Percentiles rank a stretch among this genome's conserved stretches.
Evolutionary conservation across 1,140 invertebrate genomes (phyloP).

Genomic region (Danaus plexippus): DNA sequence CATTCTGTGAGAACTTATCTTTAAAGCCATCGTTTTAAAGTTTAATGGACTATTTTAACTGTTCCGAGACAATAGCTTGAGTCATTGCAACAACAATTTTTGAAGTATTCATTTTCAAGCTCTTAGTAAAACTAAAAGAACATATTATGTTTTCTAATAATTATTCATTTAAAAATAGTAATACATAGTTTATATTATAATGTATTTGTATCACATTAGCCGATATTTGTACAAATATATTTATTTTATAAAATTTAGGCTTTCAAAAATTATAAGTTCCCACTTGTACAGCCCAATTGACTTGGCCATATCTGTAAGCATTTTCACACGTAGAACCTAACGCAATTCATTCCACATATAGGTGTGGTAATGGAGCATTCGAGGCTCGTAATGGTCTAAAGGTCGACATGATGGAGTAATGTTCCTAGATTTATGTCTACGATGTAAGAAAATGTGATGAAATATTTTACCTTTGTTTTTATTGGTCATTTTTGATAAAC

Average conservation of each 20-base stretch:
- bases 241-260: too few relatives aligned
- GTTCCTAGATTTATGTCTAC: constrained; percentile 16
- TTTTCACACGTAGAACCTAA: constrained; percentile 17
- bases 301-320: constrained; percentile 8
- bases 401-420: constrained; percentile 12
- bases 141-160: too few relatives aligned
- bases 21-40: constrained; percentile 21
- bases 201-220: too few relatives aligned
- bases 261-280: background rate
- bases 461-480: background rate
- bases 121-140: too few relatives aligned
- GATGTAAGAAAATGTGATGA: constrained; percentile 12
- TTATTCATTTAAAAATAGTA: too few relatives aligned
- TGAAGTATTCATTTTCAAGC: too few relatives aligned
- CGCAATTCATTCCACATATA: constrained; percentile 19
- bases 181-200: too few relatives aligned
- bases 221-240: too few relatives aligned
- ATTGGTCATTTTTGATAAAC: background rate
- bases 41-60: constrained; percentile 26
- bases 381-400: constrained; percentile 7
- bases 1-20: constrained; percentile 21
- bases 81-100: too few relatives aligned
- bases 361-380: constrained; percentile 17
- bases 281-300: constrained; percentile 10
- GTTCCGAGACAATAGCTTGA: constrained; percentile 18